Evolutionary conservation across 92 coral and sea anemone genomes (phyloP).

Genomic region (Isaurus tuberculatus): DNA sequence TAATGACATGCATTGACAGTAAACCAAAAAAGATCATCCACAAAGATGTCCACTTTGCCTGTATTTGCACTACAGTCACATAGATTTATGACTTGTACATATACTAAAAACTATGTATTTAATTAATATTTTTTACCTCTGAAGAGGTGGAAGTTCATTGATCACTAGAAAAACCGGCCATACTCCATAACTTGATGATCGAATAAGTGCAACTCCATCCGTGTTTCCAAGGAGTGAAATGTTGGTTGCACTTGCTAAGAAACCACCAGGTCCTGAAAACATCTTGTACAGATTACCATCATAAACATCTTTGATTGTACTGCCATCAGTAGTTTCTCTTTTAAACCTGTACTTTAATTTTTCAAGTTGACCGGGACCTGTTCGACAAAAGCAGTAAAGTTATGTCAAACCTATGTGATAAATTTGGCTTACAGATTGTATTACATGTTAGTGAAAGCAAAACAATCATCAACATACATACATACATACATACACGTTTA

Average conservation of each 20-base stretch:
- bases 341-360: conserved; percentile 43
- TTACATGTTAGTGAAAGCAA: no score
- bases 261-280: conserved; percentile 53
- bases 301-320: conserved; percentile 54
- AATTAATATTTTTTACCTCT: no score
- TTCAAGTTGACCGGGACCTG: conserved; percentile 57
- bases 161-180: conserved; percentile 65
- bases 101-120: no score
- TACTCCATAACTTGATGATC: conserved; percentile 50
- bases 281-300: conserved; percentile 54
- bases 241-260: conserved; percentile 47
- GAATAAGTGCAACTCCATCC: conserved; percentile 63
- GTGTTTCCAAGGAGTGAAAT: conserved; percentile 66
- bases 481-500: no score
- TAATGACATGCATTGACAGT: no score
- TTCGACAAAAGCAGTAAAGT: neutral
- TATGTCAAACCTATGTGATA: neutral
- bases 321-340: conserved; percentile 1
- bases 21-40: no score
- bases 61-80: no score
- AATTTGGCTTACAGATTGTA: no score
- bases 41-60: no score
- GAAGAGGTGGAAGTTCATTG: conserved; percentile 62
- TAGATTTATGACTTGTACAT: no score
- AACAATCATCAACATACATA: no score